phyloP scores from a whole-genome alignment of 2,113 vertebrate species.

The Amazona guildingii region DNA sequence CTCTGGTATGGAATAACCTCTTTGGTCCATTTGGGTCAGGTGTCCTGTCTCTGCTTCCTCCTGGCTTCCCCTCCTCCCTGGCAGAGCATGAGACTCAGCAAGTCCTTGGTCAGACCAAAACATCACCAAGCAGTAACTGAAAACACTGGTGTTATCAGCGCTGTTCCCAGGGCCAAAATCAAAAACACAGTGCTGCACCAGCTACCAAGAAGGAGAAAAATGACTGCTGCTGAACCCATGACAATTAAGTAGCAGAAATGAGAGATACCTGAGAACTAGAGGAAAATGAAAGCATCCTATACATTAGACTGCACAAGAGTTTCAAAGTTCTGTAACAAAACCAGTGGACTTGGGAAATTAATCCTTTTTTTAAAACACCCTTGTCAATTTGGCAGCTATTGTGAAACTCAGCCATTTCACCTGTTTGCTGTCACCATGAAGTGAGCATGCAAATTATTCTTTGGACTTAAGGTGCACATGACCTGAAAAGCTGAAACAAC shows the following conservation, averaged over 20 bases:
- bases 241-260: neutral
- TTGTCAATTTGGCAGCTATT: neutral
- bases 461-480: neutral
- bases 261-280: neutral
- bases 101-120: too few species aligned
- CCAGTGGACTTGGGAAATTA: neutral
- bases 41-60: too few species aligned
- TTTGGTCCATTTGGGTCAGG: too few species aligned
- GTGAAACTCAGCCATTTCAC: neutral
- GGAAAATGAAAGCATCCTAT: neutral
- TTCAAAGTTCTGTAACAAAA: neutral
- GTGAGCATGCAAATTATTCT: neutral
- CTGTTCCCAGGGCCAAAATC: too few species aligned
- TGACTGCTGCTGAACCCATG: too few species aligned
- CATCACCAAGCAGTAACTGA: too few species aligned
- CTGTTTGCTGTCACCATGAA: neutral
- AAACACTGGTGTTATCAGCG: too few species aligned
- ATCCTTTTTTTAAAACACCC: neutral
- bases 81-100: too few species aligned
- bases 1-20: too few species aligned
- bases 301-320: neutral
- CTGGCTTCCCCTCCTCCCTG: too few species aligned
- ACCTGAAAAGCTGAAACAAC: neutral
- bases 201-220: too few species aligned
- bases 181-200: too few species aligned